phyloP scores from a whole-genome alignment of 2,888 invertebrate species.

The Sinhomidia bicolor region DNA sequence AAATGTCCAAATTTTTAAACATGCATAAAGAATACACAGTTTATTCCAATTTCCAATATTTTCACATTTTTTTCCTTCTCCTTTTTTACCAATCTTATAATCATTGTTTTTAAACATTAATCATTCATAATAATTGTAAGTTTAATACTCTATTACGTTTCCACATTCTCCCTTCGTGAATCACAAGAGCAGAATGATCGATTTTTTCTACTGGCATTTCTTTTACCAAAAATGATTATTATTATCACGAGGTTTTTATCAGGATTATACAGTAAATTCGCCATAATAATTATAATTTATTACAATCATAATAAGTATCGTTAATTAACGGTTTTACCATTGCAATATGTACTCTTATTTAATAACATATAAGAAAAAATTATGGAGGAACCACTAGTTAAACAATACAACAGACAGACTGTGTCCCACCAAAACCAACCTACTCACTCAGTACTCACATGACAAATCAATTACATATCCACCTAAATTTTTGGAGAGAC shows the following conservation, averaged over 20 bases:
- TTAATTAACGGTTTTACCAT: constrained; percentile 23
- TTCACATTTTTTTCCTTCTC: constrained; percentile 39
- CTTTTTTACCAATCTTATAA: constrained; percentile 23
- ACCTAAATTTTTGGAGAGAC: background rate
- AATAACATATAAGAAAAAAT: constrained; percentile 8
- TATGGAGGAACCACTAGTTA: background rate
- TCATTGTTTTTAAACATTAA: constrained; percentile 36
- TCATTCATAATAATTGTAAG: constrained; percentile 45
- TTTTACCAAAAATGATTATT: constrained; percentile 52
- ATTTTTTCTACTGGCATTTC: constrained; percentile 53
- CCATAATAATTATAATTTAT: constrained; percentile 31
- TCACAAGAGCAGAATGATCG: constrained; percentile 52
- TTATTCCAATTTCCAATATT: constrained; percentile 67
- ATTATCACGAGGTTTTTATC: constrained; percentile 69
- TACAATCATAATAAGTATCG: constrained; percentile 29
- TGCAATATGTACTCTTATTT: constrained; percentile 28
- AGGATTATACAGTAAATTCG: constrained; percentile 61
- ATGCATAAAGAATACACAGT: constrained; percentile 67
- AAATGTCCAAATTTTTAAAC: constrained; percentile 33
- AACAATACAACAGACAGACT: background rate
- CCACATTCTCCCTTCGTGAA: constrained; percentile 49
- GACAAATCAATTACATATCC: too few species aligned
- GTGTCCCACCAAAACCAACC: background rate
- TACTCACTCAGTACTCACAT: background rate
- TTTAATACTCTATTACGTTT: constrained; percentile 63